Base-by-base conservation (phyloP, 2,888 invertebrate species). In the Operophtera brumata region DNA sequence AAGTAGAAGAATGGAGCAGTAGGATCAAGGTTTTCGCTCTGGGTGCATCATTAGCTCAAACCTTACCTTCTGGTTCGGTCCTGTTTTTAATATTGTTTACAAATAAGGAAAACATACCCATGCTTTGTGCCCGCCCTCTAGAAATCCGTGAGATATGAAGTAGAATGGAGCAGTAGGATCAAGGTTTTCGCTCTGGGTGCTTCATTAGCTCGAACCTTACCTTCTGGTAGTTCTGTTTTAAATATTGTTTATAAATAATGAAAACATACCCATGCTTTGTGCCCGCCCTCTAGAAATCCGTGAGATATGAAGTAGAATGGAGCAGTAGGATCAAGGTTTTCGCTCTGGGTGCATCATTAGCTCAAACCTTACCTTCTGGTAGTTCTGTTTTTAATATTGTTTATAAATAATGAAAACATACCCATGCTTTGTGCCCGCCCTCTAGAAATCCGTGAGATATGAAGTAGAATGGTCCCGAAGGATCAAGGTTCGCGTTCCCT, bases 391-490 rank as follows among this genome's bases (percentile, higher is more conserved):
- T n/a, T n/a, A 20, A 30, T 8, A 8, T 0, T 34, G 34, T 34
- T n/a, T 0, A 43, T 13, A 39, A 44, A 41, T 34, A 53, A 50
- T 42, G 35, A 39, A 52, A 53, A 56, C 66, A 65, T 86, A 97
- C 94, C 97, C 97, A 97, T 44, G 91, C 84, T 68, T 95, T 94
- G 59, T 94, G 92, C 0, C 96, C 96, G 39, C 94, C 93, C 75
- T 97, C 97, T 59, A 96, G 84, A 78, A 96, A 98, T 0, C 97
- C 98, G 73, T 98, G 98, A 1, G 95, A 92, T 57, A 98, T 92
- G 56, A 97, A 86, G 73, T 94, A 96, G 61, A 95, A 91, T 4
- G 93, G 94, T 8, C 93, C 93, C 14, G 80, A 78, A 0, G 92
- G 88, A 73, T 93, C 91, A 2, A 96, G 90, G 57, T 93, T 93